Evolutionary conservation across 2,888 invertebrate species (phyloP).

Genomic region (Neria commutata): DNA sequence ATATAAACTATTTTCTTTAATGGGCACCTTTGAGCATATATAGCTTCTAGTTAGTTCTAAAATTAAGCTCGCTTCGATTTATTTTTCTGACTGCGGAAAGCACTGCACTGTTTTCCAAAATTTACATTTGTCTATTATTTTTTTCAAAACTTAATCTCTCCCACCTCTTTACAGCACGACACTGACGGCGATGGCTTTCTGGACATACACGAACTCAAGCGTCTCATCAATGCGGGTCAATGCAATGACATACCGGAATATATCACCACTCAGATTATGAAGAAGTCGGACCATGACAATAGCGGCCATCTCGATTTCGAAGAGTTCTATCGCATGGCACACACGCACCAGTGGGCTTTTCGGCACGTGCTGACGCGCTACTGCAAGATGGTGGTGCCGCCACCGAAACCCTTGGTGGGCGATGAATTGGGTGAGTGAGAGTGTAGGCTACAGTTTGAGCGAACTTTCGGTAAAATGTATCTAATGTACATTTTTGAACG

Average conservation of each 20-base stretch:
- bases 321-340: slow-evolving; percentile 72
- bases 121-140: too few relatives aligned
- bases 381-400: slow-evolving; percentile 56
- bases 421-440: slow-evolving; percentile 53
- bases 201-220: slow-evolving; percentile 69
- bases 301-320: slow-evolving; percentile 71
- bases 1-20: too few relatives aligned
- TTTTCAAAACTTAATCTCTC: too few relatives aligned
- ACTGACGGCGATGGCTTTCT: slow-evolving; percentile 73
- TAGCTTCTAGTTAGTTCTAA: too few relatives aligned
- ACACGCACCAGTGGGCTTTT: slow-evolving; percentile 63
- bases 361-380: slow-evolving; percentile 52
- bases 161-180: slow-evolving; percentile 68
- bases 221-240: slow-evolving; percentile 51
- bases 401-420: slow-evolving; percentile 54
- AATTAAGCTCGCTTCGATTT: too few relatives aligned
- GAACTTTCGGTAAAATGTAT: too few relatives aligned
- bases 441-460: background rate
- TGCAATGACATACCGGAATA: slow-evolving; percentile 72
- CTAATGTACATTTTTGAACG: too few relatives aligned
- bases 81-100: too few relatives aligned
- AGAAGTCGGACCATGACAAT: slow-evolving; percentile 69
- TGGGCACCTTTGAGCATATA: too few relatives aligned
- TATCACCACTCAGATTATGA: slow-evolving; percentile 72
- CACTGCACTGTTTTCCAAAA: too few relatives aligned